Percentiles rank a stretch among this genome's conserved stretches.
Conservation (phyloP, 2,888 invertebrate genomes). For the Cybosia mesomella region DNA sequence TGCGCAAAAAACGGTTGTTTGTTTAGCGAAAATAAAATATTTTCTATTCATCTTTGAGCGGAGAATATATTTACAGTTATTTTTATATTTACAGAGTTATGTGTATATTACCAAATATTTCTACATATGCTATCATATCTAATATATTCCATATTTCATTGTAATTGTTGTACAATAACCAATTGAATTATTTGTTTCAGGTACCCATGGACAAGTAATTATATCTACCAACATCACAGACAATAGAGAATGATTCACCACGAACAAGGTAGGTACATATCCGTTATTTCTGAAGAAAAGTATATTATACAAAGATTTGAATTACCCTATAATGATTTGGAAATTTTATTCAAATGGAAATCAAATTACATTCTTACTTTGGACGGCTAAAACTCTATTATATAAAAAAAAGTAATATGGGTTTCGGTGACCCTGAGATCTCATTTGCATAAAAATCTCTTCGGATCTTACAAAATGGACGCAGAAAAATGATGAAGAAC, state of each 20-base stretch:
- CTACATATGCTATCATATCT: too few species aligned
- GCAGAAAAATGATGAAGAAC: slow-evolving; percentile 22
- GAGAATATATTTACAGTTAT: too few species aligned
- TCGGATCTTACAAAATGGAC: slow-evolving; percentile 26
- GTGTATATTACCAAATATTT: too few species aligned
- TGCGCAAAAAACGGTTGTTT: too few species aligned
- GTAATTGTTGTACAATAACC: too few species aligned
- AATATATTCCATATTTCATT: too few species aligned
- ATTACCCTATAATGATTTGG: neutral
- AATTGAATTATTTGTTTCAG: too few species aligned
- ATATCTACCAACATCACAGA: too few species aligned
- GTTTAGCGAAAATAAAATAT: too few species aligned
- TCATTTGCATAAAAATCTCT: slow-evolving; percentile 39
- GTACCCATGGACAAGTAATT: too few species aligned
- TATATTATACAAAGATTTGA: neutral
- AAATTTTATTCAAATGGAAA: slow-evolving; percentile 16
- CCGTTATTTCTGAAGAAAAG: neutral
- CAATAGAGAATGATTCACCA: neutral
- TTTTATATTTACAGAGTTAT: too few species aligned
- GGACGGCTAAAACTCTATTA: slow-evolving; percentile 23
- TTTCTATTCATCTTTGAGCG: too few species aligned
- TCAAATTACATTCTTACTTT: slow-evolving; percentile 15
- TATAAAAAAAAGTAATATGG: slow-evolving; percentile 22
- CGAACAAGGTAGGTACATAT: neutral
- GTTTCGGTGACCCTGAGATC: slow-evolving; percentile 24